Base-by-base conservation (phyloP, 2,888 invertebrate species). In the Diarsia mendica region DNA sequence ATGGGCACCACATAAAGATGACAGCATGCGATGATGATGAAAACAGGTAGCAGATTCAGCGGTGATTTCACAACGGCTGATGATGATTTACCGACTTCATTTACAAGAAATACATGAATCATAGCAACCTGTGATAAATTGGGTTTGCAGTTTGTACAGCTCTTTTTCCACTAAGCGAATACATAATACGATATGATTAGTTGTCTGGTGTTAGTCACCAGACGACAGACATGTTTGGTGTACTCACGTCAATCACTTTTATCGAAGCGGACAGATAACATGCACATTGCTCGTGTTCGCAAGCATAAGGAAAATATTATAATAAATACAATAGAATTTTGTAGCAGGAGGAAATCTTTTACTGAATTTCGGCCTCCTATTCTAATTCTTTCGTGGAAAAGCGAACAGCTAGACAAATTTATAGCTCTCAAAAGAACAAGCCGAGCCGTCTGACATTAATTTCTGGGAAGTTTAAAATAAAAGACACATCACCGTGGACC, bases 381-480 rank as follows among this genome's bases (percentile, higher is more conserved):
- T 71, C 39, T 33, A 78, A 72, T 72, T 66, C 9, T 75, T 85
- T 86, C 67, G 55, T 39, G 39, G 80, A 79, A 87, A 77, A 75
- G 39, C 53, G 61, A 67, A 46, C n/a, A 68, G 64, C 66, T 74
- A 67, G 72, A 73, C 65, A 49, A 76, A 82, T 79, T 80, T 80
- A 86, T 77, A 73, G 71, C 66, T 55, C 58, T 46, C 61, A 72
- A 75, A 72, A 82, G 67, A 79, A 77, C 71, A 77, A 83, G 75
- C 63, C 78, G 77, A 63, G 77, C 77, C 69, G 80, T 83, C 83
- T 84, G 79, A 79, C 84, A 84, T 85, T 53, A 85, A 82, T 77
- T 87, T 82, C 82, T 69, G 60, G 60, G 82, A 77, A 87, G 79
- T 84, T 80, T 84, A 79, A 88, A 88, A 89, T 86, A 84, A 82